Base-by-base conservation (phyloP, 1,140 invertebrate genomes). In the Lordiphosa collinella region DNA sequence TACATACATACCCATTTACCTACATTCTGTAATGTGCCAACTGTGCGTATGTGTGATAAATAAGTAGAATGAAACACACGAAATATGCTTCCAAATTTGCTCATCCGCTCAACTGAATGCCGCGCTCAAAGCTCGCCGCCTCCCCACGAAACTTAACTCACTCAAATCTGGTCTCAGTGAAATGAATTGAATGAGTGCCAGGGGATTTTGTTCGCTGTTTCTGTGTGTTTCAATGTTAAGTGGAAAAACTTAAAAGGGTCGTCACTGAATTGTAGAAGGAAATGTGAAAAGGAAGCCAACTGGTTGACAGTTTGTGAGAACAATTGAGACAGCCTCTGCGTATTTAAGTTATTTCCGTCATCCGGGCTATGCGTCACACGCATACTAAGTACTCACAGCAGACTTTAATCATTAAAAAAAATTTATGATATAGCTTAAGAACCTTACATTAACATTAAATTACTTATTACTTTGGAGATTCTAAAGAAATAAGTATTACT, bases 21-120 rank as follows among this genome's bases (percentile, higher is more conserved):
- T 75, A 82, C 78, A 84, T 82, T 84, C 31, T 47, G 37, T 52
- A 67, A 82, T 56, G 61, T 69, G 75, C 64, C 69, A 79, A 69
- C 63, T 35, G 61, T 75, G 73, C 72, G 72, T 76, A 71, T 72
- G 73, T 78, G 67, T 80, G 71, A 58, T 79, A 53, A 55, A 55
- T 10, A 32, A 49, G 44, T 16, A 56, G 41, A 50, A 38, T 29
- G 49, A 52, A 55, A 46, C 40, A 63, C 18, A 60, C 14, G 38
- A 12, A 49, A 49, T 52, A 47, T 31, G 41, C 41, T 29, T 13
- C 22, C 41, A 52, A 73, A 69, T 64, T 74, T 57, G 73, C 74
- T 78, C 59, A 65, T 44, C 32, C 62, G 62, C 73, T 72, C 57
- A 79, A 65, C 47, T 65, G 32, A 37, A 49, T 46, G n/a, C 35